Base-by-base conservation (phyloP, 2,797 vertebrate genomes). In the Gephyroberyx darwinii region DNA sequence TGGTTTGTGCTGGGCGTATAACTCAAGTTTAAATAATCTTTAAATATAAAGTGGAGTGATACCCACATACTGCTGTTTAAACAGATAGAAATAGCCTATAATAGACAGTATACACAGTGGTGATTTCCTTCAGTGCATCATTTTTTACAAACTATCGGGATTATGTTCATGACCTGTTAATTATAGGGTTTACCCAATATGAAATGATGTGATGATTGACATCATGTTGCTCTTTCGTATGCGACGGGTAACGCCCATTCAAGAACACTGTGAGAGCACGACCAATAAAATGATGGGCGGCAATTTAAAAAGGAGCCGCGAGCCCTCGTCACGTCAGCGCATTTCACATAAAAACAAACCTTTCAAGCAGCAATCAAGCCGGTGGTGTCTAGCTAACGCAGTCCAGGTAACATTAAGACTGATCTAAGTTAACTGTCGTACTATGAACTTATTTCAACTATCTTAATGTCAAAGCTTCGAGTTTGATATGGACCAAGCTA, bases 281-380 rank as follows among this genome's bases (percentile, higher is more conserved):
- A 64, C 91, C 92, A 93, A 92, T 92, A 64, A 66, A 20, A 67
- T 0, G 26, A 51, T 26, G 56, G 62, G 63, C 48, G 47, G 2
- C 30, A 33, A 68, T 92, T 93, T 90, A 91, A 93, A 92, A 86
- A 63, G 5, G 52, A 81, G 26, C 62, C 72, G 89, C 82, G 60
- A 9, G 2, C 1, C 1, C 1, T 2, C 0, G 0, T 1, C 2
- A 16, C 0, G 0, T 26, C 26, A 26, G 26, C 26, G 0, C 43
- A 45, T 1, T 64, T 67, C 1, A 10, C 13, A 79, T 2, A 64
- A 64, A 20, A 83, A 81, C 50, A 72, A 19, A 83, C 0, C 0
- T 0, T 1, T 9, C 1, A 2, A 5, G 5, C 0, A 37, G 12
- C 19, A 12, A 39, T 3, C 53, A 33, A 33, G 8, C 5, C 0